These are phyloP conservation scores for Arremon brunneinucha DNA, from an alignment of 2,797 vertebrate genomes.

Conservation along the genomic window DNA sequence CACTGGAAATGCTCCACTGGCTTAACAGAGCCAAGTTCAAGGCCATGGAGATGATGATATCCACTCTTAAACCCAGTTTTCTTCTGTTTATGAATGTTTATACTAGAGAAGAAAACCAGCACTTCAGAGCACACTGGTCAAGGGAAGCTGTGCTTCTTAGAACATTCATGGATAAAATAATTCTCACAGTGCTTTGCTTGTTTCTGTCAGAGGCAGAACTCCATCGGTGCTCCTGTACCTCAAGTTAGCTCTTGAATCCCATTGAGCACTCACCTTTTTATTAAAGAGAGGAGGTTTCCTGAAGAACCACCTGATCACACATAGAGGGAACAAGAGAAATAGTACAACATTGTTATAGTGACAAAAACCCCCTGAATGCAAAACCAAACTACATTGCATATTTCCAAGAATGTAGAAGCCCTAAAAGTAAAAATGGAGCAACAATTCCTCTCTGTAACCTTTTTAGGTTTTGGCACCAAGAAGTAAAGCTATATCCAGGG, in stretches of 20 bases:
- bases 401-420: background rate
- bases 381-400: background rate
- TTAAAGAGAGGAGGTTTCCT: conserved; percentile 60
- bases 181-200: background rate
- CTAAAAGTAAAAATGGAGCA: background rate
- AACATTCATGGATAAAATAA: background rate
- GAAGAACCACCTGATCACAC: conserved; percentile 73
- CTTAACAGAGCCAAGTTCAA: background rate
- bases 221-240: background rate
- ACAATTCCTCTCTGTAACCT: background rate
- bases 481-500: background rate
- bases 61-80: background rate
- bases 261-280: conserved; percentile 69
- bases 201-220: background rate
- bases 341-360: background rate
- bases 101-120: background rate
- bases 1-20: background rate
- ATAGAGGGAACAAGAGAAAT: background rate
- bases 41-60: background rate
- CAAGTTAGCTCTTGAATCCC: background rate
- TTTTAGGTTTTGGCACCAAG: background rate
- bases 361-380: background rate
- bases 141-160: background rate
- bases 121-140: background rate
- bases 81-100: background rate